phyloP scores from a whole-genome alignment of 2,888 invertebrate genomes.

The Pyrgus malvae region DNA sequence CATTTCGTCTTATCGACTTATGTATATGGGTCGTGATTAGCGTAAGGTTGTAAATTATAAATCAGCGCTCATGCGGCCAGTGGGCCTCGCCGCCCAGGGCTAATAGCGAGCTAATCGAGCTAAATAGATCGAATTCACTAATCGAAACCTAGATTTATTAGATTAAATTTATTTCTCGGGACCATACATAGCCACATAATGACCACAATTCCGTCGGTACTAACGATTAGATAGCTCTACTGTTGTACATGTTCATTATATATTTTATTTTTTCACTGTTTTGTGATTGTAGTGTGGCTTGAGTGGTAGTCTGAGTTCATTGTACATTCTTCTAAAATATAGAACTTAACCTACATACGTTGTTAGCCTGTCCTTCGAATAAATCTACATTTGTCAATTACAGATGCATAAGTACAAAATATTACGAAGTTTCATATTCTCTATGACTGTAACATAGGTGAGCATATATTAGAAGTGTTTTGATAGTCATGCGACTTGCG shows the following conservation, averaged over 20 bases:
- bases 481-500: background rate
- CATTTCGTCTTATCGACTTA: slow-evolving; percentile 17
- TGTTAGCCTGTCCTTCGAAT: slow-evolving; percentile 9
- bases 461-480: slow-evolving; percentile 8
- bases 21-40: slow-evolving; percentile 8
- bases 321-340: background rate
- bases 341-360: background rate
- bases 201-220: slow-evolving; percentile 14
- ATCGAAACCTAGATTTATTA: background rate
- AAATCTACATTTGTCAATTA: slow-evolving; percentile 28
- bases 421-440: slow-evolving; percentile 15
- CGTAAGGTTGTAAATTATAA: slow-evolving; percentile 15
- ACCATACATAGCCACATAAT: slow-evolving; percentile 19
- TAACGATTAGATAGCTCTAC: slow-evolving; percentile 16
- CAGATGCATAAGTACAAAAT: slow-evolving; percentile 26
- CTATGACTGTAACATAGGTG: slow-evolving; percentile 9
- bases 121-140: background rate
- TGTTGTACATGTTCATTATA: slow-evolving; percentile 4
- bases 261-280: background rate
- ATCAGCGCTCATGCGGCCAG: slow-evolving; percentile 5
- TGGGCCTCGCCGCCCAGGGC: background rate
- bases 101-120: background rate
- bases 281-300: slow-evolving; percentile 19
- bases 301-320: background rate
- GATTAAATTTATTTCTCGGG: slow-evolving; percentile 9